Evolutionary conservation across 1,140 invertebrate species (phyloP).

Genomic region (Panulirus ornatus): DNA sequence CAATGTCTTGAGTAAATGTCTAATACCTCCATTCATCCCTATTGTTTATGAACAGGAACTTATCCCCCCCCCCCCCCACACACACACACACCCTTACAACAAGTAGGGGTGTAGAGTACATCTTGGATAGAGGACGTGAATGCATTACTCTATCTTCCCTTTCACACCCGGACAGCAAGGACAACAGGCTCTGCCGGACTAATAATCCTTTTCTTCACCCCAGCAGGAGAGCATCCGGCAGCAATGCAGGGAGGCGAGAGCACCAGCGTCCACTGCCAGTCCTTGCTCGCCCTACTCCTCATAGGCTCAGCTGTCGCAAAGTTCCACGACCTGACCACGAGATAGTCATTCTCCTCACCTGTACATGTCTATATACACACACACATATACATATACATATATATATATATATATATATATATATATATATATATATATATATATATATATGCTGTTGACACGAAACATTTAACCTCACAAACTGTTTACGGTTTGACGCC

Average conservation of each 20-base stretch:
- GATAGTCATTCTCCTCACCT: slow-evolving; percentile 40
- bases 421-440: slow-evolving; percentile 11
- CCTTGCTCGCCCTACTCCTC: slow-evolving; percentile 22
- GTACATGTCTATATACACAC: slow-evolving; percentile 10
- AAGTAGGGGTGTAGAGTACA: no score
- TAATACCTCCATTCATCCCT: no score
- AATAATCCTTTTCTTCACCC: slow-evolving; percentile 74
- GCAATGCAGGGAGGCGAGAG: slow-evolving; percentile 83
- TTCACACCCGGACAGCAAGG: no score
- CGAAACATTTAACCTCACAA: background rate
- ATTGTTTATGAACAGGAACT: no score
- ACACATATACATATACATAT: background rate
- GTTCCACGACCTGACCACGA: slow-evolving; percentile 28
- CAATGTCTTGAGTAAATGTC: no score
- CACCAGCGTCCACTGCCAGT: slow-evolving; percentile 71
- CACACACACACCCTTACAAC: no score
- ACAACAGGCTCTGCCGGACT: no score
- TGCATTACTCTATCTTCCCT: no score
- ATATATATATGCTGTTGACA: slow-evolving; percentile 15
- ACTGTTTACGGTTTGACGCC: background rate
- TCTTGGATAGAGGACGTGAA: no score
- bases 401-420: slow-evolving; percentile 38
- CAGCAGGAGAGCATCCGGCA: slow-evolving; percentile 82
- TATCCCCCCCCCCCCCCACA: no score
- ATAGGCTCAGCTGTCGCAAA: slow-evolving; percentile 27